These are phyloP conservation scores for Melanostoma mellinum DNA, from an alignment of 2,888 invertebrate genomes.

Conservation along the genomic window DNA sequence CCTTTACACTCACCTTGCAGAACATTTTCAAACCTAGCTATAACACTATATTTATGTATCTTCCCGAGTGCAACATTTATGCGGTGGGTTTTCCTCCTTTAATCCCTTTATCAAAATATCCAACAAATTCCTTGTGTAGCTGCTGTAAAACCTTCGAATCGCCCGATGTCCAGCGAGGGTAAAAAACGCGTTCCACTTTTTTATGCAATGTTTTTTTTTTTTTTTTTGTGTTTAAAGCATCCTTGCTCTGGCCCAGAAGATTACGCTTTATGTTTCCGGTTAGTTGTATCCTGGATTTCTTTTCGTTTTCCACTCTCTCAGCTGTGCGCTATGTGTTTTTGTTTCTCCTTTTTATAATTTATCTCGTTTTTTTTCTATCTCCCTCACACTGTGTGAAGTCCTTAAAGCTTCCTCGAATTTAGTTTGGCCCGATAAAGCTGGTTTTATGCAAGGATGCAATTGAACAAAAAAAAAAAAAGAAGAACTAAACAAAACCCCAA, in stretches of 20 bases:
- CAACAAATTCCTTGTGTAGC: constrained; percentile 30
- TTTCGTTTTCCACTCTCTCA: constrained; percentile 64
- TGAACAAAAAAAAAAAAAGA: constrained; percentile 21
- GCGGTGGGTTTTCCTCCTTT: not conserved
- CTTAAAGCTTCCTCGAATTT: constrained; percentile 69
- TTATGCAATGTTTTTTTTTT: constrained; percentile 39
- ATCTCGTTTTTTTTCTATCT: constrained; percentile 19
- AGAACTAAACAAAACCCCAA: constrained; percentile 42
- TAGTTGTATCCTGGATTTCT: constrained; percentile 73
- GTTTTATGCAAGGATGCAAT: constrained; percentile 42
- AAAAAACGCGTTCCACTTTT: constrained; percentile 50
- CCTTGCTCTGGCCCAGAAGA: constrained; percentile 73
- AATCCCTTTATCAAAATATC: constrained; percentile 51
- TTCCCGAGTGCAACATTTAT: no score
- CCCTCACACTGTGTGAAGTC: constrained; percentile 44
- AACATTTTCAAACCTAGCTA: no score
- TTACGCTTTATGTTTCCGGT: constrained; percentile 77
- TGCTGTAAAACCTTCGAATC: constrained; percentile 39
- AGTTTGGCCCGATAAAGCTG: constrained; percentile 47
- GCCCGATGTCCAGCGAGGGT: constrained; percentile 38
- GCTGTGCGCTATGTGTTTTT: constrained; percentile 21
- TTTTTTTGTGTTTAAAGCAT: constrained; percentile 60
- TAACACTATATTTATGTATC: no score
- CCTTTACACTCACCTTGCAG: no score
- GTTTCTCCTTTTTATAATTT: constrained; percentile 8